phyloP scores from a whole-genome alignment of 2,797 vertebrate genomes.

The Carduelis carduelis region DNA sequence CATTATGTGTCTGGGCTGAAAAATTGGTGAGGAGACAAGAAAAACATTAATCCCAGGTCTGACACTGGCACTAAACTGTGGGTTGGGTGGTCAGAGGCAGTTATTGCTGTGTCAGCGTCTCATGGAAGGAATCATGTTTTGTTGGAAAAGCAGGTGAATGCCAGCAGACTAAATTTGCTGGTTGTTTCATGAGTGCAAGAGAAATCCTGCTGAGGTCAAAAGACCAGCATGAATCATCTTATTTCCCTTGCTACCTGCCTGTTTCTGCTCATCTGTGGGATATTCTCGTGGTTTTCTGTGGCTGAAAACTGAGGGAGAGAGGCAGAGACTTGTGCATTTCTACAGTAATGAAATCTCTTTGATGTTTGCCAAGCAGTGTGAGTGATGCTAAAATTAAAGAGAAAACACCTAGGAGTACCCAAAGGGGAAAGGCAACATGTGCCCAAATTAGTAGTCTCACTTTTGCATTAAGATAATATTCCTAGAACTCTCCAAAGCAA shows the following conservation, averaged over 20 bases:
- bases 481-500: not conserved
- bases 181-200: not conserved
- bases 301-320: not conserved
- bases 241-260: not conserved
- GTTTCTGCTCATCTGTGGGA: not conserved
- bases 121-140: not conserved
- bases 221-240: not conserved
- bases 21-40: not conserved
- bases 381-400: not conserved
- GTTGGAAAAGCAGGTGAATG: not conserved
- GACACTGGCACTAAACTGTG: rapidly evolving
- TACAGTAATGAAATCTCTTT: not conserved
- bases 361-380: not conserved
- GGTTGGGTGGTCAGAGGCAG: not conserved
- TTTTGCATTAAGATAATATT: not conserved
- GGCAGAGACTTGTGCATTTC: not conserved
- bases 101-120: not conserved
- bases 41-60: not conserved
- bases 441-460: not conserved
- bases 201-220: not conserved
- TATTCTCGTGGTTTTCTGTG: not conserved
- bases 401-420: not conserved
- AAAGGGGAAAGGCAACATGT: not conserved
- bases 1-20: not conserved
- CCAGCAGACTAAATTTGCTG: not conserved